Conservation (phyloP, 2,113 vertebrate genomes). For the Dromiciops gliroides region DNA sequence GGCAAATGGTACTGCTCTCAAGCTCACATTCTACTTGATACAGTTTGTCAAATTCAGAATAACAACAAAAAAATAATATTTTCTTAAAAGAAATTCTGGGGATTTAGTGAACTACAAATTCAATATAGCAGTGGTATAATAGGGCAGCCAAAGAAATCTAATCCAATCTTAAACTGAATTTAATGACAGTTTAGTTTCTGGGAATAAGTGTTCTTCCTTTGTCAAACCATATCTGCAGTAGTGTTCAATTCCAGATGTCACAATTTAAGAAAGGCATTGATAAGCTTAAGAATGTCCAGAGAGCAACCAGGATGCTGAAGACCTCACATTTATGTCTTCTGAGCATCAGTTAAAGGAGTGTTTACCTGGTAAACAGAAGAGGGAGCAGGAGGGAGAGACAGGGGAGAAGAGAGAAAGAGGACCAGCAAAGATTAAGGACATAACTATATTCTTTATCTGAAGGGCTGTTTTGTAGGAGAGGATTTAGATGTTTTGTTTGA, state of each 20-base stretch:
- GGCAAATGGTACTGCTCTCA: neutral
- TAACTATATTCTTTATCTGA: neutral
- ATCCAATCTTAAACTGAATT: neutral
- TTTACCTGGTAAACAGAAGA: neutral
- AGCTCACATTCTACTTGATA: neutral
- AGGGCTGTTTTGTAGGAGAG: neutral
- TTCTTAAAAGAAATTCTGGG: neutral
- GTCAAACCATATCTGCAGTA: neutral
- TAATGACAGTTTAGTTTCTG: neutral
- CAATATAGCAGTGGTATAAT: neutral
- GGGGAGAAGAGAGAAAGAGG: neutral
- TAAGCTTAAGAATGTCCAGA: neutral
- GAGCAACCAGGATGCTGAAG: neutral
- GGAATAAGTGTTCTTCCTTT: neutral
- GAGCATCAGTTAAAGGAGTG: neutral
- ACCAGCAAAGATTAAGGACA: neutral
- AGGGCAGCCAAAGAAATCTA: neutral
- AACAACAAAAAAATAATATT: neutral
- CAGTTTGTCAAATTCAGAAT: neutral
- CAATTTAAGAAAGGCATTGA: neutral
- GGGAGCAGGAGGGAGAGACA: too few species aligned
- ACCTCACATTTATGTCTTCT: neutral
- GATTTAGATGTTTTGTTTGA: neutral
- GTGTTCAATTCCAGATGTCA: neutral
- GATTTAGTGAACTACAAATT: neutral